phyloP scores from a whole-genome alignment of 2,797 vertebrate species.

The Sebastes steindachneri region DNA sequence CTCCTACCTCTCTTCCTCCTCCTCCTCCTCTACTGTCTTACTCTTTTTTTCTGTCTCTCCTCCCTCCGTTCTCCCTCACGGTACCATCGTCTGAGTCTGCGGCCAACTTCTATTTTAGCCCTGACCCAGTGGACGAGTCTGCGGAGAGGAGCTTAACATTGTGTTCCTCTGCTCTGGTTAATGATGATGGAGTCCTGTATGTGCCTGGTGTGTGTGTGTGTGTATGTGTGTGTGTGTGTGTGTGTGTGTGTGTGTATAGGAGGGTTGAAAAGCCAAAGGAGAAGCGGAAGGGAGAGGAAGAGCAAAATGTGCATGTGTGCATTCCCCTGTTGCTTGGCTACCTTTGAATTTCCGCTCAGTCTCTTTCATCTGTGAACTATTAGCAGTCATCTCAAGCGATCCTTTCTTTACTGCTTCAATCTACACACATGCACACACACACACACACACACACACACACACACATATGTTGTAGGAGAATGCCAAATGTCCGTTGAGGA shows the following conservation, averaged over 20 bases:
- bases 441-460: not conserved
- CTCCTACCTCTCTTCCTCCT: conserved; percentile 9
- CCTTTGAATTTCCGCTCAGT: conserved; percentile 75
- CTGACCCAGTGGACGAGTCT: conserved; percentile 64
- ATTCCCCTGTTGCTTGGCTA: conserved; percentile 78
- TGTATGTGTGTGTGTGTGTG: conserved; percentile 25
- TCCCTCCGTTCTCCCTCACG: conserved; percentile 6
- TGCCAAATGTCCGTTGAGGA: not conserved
- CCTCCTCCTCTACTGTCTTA: conserved; percentile 6
- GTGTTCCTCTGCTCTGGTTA: conserved; percentile 71
- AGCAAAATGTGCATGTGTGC: conserved; percentile 71
- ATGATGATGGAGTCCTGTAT: conserved; percentile 70
- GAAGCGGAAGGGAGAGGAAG: conserved; percentile 65
- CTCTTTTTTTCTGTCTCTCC: conserved; percentile 5
- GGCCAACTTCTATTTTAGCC: conserved; percentile 73
- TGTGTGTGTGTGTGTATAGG: conserved; percentile 33
- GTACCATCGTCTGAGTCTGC: conserved; percentile 62
- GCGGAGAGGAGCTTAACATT: conserved; percentile 72
- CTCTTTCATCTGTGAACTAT: conserved; percentile 79
- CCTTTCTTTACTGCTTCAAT: conserved; percentile 62
- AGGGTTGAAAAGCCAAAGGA: conserved; percentile 59
- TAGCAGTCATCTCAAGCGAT: conserved; percentile 77
- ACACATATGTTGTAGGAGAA: conserved; percentile 5
- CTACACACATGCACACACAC: conserved; percentile 14
- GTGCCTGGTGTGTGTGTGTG: conserved; percentile 24